Evolutionary conservation across 2,797 vertebrate species (phyloP), one percentile per base, ranked within the genome.

Genomic region (Neostethus bicornis): DNA sequence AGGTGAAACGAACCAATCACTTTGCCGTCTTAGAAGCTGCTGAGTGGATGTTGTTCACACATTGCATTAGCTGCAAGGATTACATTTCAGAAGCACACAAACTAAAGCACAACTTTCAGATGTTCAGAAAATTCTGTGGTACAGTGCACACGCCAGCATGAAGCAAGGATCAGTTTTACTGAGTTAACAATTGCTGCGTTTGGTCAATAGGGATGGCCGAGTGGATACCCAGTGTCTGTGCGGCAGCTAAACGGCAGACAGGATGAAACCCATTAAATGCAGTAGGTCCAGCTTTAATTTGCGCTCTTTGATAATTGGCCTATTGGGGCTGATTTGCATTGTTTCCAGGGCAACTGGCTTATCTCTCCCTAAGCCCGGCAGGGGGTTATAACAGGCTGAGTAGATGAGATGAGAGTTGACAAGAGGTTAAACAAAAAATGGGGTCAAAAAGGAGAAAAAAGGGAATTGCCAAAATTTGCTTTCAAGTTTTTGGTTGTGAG

Each of bases 261-360:
- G 34, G 60, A 73, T 71, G 41, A 80, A 73, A 31, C 48, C 66
- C 51, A 68, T 77, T 81, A 81, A 76, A 70, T 16, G 8, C 45
- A 80, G 55, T 63, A 66, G 54, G 69, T 80, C 64, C 25, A 1
- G 32, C 57, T 81, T 76, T 87, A 86, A 87, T 87, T 82, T 75
- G 66, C 46, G 59, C 67, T 73, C 65, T 75, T 79, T 85, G 60
- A 57, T 87, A 86, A 87, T 82, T 84, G 77, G 78, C 62, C 84
- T 41, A 21, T 46, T 19, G 77, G 71, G 82, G 62, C 34, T 4
- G 19, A 70, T 87, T 81, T 85, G 56, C 68, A 65, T 79, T 71
- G 84, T 87, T 87, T 76, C 85, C 80, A 67, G 13, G 64, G 85
- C 72, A 81, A 85, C 82, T 56, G 38, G 75, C 60, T 53, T 61